Percentiles rank a stretch among this genome's conserved stretches.
Conservation (phyloP, 2,888 invertebrate species). For the Pharmacophagus antenor region DNA sequence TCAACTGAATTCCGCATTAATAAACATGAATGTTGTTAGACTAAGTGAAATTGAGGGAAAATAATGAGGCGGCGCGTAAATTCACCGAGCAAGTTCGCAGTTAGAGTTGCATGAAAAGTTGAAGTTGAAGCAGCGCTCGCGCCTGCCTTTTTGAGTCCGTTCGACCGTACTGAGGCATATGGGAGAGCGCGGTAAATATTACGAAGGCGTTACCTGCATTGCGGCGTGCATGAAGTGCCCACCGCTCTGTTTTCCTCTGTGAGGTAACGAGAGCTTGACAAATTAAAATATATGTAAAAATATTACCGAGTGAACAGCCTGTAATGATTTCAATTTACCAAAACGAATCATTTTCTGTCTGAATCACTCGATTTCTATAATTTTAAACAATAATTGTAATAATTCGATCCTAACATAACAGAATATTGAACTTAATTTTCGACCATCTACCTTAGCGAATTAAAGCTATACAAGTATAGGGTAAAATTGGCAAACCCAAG, state of each 20-base stretch:
- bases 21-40: slow-evolving; percentile 29
- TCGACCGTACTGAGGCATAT: slow-evolving; percentile 26
- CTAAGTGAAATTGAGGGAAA: slow-evolving; percentile 31
- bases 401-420: too few relatives aligned
- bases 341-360: too few relatives aligned
- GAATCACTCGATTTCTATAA: too few relatives aligned
- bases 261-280: slow-evolving; percentile 7
- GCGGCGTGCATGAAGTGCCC: slow-evolving; percentile 28
- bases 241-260: slow-evolving; percentile 18
- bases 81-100: slow-evolving; percentile 29
- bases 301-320: neutral
- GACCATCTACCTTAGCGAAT: too few relatives aligned
- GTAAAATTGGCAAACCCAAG: too few relatives aligned
- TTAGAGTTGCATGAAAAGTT: slow-evolving; percentile 31
- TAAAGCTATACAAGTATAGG: too few relatives aligned
- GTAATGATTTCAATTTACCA: neutral
- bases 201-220: slow-evolving; percentile 30
- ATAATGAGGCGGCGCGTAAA: slow-evolving; percentile 31
- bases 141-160: slow-evolving; percentile 29
- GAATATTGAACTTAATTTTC: too few relatives aligned
- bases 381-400: too few relatives aligned
- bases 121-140: slow-evolving; percentile 29
- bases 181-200: slow-evolving; percentile 16
- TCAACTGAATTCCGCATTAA: slow-evolving; percentile 27
- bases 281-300: neutral